Evolutionary conservation across 2,797 vertebrate genomes (phyloP).

Genomic region (Leucoraja ocellata): DNA sequence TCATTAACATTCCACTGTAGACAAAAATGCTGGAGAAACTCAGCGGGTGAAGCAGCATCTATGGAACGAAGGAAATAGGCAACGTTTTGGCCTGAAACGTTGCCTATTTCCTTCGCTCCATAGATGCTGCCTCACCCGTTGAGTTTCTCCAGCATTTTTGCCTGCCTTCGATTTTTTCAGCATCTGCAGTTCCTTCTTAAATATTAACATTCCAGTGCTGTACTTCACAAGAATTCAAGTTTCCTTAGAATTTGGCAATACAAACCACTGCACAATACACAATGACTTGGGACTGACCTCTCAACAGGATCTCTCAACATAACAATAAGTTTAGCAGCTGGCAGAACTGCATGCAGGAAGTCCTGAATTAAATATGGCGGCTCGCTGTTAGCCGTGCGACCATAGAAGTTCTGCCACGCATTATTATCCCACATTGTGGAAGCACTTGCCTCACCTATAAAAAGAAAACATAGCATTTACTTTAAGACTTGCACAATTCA

Average conservation of each 20-base stretch:
- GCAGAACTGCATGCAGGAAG: slow-evolving; percentile 82
- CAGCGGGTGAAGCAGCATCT: no score
- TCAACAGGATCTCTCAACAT: slow-evolving; percentile 89
- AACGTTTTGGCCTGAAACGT: no score
- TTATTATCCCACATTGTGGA: slow-evolving; percentile 98
- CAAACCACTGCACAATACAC: neutral
- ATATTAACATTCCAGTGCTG: neutral
- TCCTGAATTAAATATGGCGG: slow-evolving; percentile 82
- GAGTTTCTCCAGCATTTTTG: no score
- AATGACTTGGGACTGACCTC: slow-evolving; percentile 61
- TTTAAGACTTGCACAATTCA: neutral
- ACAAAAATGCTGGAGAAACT: no score
- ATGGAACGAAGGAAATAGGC: no score
- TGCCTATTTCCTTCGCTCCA: no score
- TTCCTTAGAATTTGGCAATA: neutral
- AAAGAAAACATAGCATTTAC: neutral
- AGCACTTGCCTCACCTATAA: slow-evolving; percentile 84
- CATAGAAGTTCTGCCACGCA: slow-evolving; percentile 75
- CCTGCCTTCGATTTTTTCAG: no score
- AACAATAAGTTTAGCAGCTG: slow-evolving; percentile 75
- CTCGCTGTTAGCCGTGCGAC: slow-evolving; percentile 63
- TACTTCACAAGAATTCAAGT: neutral
- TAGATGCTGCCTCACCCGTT: no score
- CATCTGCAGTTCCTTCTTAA: no score
- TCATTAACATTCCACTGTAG: neutral